Evolutionary conservation across 2,888 invertebrate species (phyloP), one percentile per base, ranked within the genome.

Genomic region (Auanema freiburgensis): DNA sequence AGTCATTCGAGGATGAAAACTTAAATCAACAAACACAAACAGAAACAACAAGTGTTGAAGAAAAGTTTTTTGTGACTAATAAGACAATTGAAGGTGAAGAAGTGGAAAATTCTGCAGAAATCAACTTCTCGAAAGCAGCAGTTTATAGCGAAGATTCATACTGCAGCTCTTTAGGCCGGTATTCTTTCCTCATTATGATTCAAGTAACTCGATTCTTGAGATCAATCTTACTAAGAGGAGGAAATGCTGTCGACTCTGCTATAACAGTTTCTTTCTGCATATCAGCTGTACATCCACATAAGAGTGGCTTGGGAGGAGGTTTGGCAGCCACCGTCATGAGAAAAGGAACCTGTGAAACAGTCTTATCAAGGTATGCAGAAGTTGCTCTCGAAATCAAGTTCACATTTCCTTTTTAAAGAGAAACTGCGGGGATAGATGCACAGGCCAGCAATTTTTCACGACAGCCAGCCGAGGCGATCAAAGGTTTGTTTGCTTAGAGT

Each of bases 171-270:
- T 6, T 46, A 2, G 24, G 50, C 10, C 11, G 12, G 11, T n/a
- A 12, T 2, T 16, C n/a, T 50, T 44, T n/a, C 18, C 21, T 57
- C 49, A 46, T 21, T 6, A 41, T 14, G 41, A 56, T 14, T 12
- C 41, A 42, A 24, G 11, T n/a, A 21, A 5, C 16, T 54, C 21
- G n/a, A n/a, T n/a, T n/a, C n/a, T n/a, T n/a, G n/a, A 62, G 66
- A 46, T 69, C 72, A 0, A 58, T 72, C 14, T 52, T 74, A 12
- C 66, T 72, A 12, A 57, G 67, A 12, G 72, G 71, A n/a, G 75
- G 75, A n/a, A 75, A 75, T 41, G 72, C 72, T 11, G 65, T 71
- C 0, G 75, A 75, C 21, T 65, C 75, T 1, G 72, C 72, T 1
- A 63, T 72, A 24, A 60, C 65, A 8, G 63, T 63, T 11, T 60